These are phyloP conservation scores for Xiphorhynchus erythropygius DNA, from an alignment of 2,797 vertebrate species.

Conservation along the genomic window DNA sequence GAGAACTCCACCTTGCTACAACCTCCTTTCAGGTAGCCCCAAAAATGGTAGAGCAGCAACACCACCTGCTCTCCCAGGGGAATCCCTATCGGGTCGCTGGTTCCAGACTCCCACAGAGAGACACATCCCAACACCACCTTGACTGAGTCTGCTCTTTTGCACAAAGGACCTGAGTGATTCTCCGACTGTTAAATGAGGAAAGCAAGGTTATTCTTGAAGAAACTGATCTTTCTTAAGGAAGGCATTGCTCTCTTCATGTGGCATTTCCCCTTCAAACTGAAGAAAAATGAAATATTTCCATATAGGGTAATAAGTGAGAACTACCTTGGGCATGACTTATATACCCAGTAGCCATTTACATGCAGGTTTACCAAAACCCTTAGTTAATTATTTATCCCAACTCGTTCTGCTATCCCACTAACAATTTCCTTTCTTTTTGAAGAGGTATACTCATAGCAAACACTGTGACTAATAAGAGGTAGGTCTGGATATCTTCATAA, in stretches of 20 bases:
- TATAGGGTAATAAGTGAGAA: background rate
- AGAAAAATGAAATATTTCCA: background rate
- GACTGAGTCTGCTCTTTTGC: background rate
- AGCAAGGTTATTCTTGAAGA: background rate
- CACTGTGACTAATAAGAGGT: background rate
- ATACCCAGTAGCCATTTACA: background rate
- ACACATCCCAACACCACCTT: background rate
- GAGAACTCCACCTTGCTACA: background rate
- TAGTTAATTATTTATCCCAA: background rate
- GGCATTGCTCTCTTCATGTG: background rate
- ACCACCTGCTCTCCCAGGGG: background rate
- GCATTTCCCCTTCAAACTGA: background rate
- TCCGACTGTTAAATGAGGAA: background rate
- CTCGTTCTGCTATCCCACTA: background rate
- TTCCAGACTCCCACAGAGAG: fast-evolving
- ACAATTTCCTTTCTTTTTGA: background rate
- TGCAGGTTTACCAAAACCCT: background rate
- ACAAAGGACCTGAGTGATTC: background rate
- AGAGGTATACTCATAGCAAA: background rate
- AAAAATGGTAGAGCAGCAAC: background rate
- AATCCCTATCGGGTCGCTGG: background rate
- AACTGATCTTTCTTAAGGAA: background rate
- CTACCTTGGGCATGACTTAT: background rate
- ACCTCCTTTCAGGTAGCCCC: background rate
- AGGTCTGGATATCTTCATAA: background rate